Conservation (phyloP, 2,888 invertebrate species). For the Heteropelma amictum region DNA sequence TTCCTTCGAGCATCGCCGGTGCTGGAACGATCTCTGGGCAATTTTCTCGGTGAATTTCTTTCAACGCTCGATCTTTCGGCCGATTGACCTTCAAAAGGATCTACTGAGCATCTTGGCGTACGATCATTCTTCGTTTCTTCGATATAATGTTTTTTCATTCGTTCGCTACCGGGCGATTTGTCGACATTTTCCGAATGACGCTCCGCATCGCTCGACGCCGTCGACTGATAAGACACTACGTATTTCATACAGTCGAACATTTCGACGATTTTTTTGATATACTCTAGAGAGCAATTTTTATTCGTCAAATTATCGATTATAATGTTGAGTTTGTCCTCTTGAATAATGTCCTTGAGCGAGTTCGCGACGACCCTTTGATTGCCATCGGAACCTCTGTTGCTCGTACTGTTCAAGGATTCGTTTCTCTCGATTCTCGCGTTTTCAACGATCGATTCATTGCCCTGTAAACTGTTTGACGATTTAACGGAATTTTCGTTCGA, state of each 20-base stretch:
- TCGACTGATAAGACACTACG: conserved; percentile 57
- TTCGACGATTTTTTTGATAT: conserved; percentile 65
- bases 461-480: not conserved
- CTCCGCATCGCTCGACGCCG: conserved; percentile 17
- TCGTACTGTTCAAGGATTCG: conserved; percentile 8
- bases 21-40: not conserved
- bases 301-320: conserved; percentile 65
- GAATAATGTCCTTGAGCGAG: conserved; percentile 60
- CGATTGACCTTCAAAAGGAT: not conserved
- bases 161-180: not conserved
- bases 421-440: not conserved
- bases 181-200: not conserved
- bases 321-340: conserved; percentile 63
- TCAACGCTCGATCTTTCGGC: too few species aligned
- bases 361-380: not conserved
- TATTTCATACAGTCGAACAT: conserved; percentile 66
- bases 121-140: not conserved
- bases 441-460: not conserved
- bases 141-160: too few species aligned
- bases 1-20: conserved; percentile 29
- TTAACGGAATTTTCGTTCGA: not conserved
- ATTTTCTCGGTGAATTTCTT: not conserved
- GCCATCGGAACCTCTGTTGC: not conserved
- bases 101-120: not conserved
- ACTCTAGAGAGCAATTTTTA: conserved; percentile 65